Evolutionary conservation across 2,888 invertebrate genomes (phyloP), one percentile per base, ranked within the genome.

Genomic region (Tridacna crocea): DNA sequence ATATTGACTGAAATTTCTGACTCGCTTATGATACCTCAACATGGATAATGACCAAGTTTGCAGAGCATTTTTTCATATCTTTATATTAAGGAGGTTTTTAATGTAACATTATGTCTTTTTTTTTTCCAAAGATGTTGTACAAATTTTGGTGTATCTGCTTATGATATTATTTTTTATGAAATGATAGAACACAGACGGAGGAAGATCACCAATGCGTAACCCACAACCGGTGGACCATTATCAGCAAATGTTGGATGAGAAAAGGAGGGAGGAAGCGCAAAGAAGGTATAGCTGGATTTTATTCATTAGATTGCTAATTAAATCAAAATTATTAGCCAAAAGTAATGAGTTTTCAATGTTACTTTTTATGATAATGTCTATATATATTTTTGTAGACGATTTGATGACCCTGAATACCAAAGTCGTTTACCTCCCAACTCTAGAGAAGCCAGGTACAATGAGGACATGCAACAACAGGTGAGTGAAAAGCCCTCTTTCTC

Each of bases 351-450:
- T 36, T 36, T 8, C 2, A 36, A 36, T 8, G 2, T 26, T 3
- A 66, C 27, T 0, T 3, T 66, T 4, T 66, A 6, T 66, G 66
- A 27, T 27, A 11, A 24, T 12, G 19, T 46, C 58, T 75, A 3
- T 36, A 36, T 61, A 0, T 51, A 27, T 74, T 36, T 36, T 24
- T 77, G 2, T 66, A 84, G 84, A 61, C 84, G 84, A 3, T 84
- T 55, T 80, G 84, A 84, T 75, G 84, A 84, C n/a, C 82, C 81
- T 11, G 84, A 84, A 61, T 82, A 79, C 46, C 84, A 82, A 36
- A 79, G 77, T 11, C 51, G 79, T 51, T 47, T 84, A 22, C 75
- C 80, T 48, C 72, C 75, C 22, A 60, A 26, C 46, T 60, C 73
- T 13, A 73, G 73, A 36, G 73, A 73, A 0, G 70, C 24, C n/a